phyloP scores from a whole-genome alignment of 2,888 invertebrate species.

The Ferdinandea cuprea region DNA sequence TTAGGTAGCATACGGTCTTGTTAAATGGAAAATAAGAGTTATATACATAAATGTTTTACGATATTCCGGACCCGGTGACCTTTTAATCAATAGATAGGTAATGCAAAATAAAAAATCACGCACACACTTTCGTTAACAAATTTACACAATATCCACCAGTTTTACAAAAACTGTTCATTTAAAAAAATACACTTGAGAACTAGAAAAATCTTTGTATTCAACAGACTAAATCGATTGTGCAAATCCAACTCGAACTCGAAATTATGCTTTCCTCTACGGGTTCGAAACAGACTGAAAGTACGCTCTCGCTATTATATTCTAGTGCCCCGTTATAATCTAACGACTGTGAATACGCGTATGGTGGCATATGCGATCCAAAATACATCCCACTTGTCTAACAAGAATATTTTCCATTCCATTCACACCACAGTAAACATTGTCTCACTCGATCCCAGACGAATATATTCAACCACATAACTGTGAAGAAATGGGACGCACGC shows the following conservation, averaged over 20 bases:
- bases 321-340: conserved; percentile 71
- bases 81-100: background rate
- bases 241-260: conserved; percentile 71
- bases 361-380: conserved; percentile 56
- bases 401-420: conserved; percentile 59
- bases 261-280: conserved; percentile 73
- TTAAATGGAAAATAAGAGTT: background rate
- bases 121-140: conserved; percentile 3
- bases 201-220: conserved; percentile 43
- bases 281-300: conserved; percentile 68
- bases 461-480: background rate
- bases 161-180: background rate
- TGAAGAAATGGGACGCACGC: conserved; percentile 9
- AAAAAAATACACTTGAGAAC: conserved; percentile 21
- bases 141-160: conserved; percentile 7
- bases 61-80: background rate
- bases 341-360: conserved; percentile 67
- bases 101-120: background rate
- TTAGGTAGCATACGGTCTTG: conserved; percentile 1
- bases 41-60: background rate
- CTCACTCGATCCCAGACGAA: conserved; percentile 33
- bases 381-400: conserved; percentile 62
- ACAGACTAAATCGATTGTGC: conserved; percentile 64
- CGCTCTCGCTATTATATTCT: conserved; percentile 69
- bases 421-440: conserved; percentile 34